Percentiles rank a stretch among this genome's conserved stretches.
Conservation (phyloP, 2,797 vertebrate species). For the Hyperoplus immaculatus region DNA sequence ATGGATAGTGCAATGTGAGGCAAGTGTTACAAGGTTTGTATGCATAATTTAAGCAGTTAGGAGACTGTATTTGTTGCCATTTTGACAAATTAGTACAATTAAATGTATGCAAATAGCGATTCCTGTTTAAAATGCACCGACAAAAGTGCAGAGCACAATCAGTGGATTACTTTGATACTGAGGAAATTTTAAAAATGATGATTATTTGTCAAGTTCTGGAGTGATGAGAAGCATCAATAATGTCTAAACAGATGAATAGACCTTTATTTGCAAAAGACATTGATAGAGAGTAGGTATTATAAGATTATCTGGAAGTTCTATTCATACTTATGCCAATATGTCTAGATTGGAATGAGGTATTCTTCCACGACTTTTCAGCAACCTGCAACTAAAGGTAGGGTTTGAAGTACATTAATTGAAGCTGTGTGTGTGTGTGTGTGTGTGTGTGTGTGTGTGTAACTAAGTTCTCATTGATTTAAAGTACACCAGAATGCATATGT, state of each 20-base stretch:
- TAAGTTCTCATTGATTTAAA: not conserved
- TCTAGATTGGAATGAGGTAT: no score
- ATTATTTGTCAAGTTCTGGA: not conserved
- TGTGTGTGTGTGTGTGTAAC: not conserved
- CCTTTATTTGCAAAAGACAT: not conserved
- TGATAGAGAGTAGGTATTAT: not conserved
- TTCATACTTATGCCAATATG: not conserved
- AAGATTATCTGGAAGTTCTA: not conserved
- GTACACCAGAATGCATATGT: not conserved
- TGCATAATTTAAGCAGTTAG: no score
- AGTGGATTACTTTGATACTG: not conserved
- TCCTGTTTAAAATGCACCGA: not conserved
- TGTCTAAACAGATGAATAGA: not conserved
- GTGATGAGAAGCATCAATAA: not conserved
- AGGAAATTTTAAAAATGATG: not conserved
- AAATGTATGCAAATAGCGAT: not conserved
- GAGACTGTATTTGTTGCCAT: not conserved
- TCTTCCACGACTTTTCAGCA: no score
- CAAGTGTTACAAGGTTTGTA: no score
- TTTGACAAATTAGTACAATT: not conserved
- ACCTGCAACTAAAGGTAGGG: no score
- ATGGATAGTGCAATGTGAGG: no score
- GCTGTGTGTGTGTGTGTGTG: no score
- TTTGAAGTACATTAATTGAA: no score
- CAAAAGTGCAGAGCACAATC: not conserved